These are phyloP conservation scores for Magallana angulata DNA, from an alignment of 1,140 invertebrate genomes.

Conservation along the genomic window DNA sequence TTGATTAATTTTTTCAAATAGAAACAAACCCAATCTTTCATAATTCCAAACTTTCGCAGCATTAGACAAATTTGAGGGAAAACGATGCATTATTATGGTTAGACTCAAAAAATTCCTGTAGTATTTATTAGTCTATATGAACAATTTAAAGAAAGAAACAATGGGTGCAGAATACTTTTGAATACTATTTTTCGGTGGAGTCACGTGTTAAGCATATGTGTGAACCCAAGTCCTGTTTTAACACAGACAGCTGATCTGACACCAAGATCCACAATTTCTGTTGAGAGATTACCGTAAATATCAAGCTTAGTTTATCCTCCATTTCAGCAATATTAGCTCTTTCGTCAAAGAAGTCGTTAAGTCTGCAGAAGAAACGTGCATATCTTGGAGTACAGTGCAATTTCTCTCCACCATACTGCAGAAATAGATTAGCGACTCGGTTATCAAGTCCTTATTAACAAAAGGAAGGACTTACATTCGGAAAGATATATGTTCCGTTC, in stretches of 20 bases:
- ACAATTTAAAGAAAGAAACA: too few relatives aligned
- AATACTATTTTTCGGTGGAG: constrained; percentile 16
- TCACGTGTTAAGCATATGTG: constrained; percentile 11
- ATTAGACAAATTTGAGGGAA: background rate
- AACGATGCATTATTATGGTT: too few relatives aligned
- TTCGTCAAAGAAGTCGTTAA: constrained; percentile 36
- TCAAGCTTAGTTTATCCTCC: constrained; percentile 3
- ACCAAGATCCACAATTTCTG: constrained; percentile 6
- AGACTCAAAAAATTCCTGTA: too few relatives aligned
- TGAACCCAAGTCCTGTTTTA: constrained; percentile 21
- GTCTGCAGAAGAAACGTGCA: constrained; percentile 22
- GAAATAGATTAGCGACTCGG: constrained; percentile 30
- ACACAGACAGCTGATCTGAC: constrained; percentile 8
- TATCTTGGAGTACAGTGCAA: constrained; percentile 27
- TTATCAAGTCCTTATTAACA: constrained; percentile 34
- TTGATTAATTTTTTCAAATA: background rate
- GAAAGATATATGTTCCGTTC: constrained; percentile 35
- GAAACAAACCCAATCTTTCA: background rate
- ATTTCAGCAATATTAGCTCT: constrained; percentile 15
- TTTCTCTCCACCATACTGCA: constrained; percentile 1
- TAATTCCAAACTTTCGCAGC: background rate
- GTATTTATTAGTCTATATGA: too few relatives aligned
- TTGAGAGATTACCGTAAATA: constrained; percentile 25
- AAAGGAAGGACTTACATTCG: constrained; percentile 30
- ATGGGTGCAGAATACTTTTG: background rate